Evolutionary conservation across 2,797 vertebrate genomes (phyloP).

Genomic region (Manis crassicaudata): DNA sequence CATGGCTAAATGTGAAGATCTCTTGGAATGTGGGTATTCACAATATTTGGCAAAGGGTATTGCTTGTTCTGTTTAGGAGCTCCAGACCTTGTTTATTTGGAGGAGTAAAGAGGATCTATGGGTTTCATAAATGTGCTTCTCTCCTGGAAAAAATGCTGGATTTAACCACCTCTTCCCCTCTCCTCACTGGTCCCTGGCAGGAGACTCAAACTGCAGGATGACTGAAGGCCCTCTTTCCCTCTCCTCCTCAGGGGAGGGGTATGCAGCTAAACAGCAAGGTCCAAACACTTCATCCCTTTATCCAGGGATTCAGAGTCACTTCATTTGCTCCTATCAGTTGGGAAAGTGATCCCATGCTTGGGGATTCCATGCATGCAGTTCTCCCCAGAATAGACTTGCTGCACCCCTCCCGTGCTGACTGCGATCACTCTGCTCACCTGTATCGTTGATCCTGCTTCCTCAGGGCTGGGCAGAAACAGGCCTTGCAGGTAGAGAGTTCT

Average conservation of each 20-base stretch:
- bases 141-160: neutral
- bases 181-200: neutral
- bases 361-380: neutral
- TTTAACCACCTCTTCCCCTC: neutral
- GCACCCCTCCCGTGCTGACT: neutral
- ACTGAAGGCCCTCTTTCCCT: neutral
- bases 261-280: neutral
- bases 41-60: conserved; percentile 23
- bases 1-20: conserved; percentile 8
- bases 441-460: neutral
- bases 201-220: neutral
- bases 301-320: neutral
- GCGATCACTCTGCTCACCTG: neutral
- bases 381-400: neutral
- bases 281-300: neutral
- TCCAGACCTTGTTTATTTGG: conserved; percentile 3
- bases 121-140: neutral
- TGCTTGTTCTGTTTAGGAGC: neutral
- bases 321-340: neutral
- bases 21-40: conserved; percentile 3
- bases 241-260: neutral
- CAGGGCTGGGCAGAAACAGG: conserved; percentile 42
- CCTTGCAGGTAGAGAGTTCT: conserved; percentile 69
- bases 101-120: neutral
- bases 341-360: neutral